Evolutionary conservation across 2,797 vertebrate genomes (phyloP).

Genomic region (Amazona ochrocephala): DNA sequence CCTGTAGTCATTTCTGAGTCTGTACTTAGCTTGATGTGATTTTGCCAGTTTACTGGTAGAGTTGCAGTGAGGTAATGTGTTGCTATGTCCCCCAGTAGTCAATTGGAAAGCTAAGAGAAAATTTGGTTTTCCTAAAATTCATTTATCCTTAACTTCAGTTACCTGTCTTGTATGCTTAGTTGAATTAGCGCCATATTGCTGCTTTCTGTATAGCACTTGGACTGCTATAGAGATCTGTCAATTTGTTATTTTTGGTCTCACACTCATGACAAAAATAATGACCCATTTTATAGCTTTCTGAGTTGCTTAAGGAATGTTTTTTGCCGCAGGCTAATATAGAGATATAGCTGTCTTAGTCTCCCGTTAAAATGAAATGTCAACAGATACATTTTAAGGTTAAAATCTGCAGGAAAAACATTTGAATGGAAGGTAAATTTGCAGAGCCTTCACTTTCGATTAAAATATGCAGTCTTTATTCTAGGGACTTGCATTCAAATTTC

Average conservation of each 20-base stretch:
- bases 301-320: neutral
- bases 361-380: neutral
- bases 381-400: neutral
- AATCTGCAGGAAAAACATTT: neutral
- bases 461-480: neutral
- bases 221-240: neutral
- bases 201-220: neutral
- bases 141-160: neutral
- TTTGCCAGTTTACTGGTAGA: neutral
- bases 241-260: neutral
- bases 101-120: neutral
- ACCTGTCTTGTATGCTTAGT: neutral
- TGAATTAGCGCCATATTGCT: neutral
- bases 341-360: neutral
- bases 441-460: neutral
- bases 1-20: neutral
- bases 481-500: neutral
- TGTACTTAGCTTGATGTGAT: neutral
- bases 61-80: neutral
- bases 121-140: neutral
- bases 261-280: neutral
- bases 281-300: neutral
- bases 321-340: neutral
- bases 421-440: neutral
- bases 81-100: neutral